phyloP scores from a whole-genome alignment of 2,113 vertebrate species.

The Brachyhypopomus occidentalis region DNA sequence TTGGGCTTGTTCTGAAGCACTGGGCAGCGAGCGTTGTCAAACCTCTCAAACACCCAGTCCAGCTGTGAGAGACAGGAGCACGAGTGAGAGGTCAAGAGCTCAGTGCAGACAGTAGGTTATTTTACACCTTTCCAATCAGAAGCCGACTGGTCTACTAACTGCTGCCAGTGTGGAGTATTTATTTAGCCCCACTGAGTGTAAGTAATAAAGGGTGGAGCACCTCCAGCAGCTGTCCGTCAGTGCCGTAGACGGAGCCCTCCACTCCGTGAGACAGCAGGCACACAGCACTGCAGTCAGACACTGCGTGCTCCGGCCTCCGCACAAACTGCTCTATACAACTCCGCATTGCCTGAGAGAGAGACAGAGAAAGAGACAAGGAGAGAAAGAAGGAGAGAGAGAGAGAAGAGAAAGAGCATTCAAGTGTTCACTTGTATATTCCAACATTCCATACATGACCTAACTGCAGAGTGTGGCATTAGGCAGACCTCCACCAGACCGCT shows the following conservation, averaged over 20 bases:
- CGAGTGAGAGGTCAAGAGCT: not conserved
- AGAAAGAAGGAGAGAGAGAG: no score
- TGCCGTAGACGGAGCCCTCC: constrained; percentile 90
- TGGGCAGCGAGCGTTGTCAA: constrained; percentile 91
- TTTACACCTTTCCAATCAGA: no score
- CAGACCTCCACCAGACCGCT: no score
- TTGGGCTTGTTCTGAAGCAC: constrained; percentile 97
- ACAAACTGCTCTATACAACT: constrained; percentile 81
- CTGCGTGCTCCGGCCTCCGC: constrained; percentile 71
- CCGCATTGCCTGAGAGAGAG: constrained; percentile 80
- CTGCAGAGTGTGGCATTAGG: no score
- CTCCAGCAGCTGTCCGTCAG: constrained; percentile 86
- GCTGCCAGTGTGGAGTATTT: no score
- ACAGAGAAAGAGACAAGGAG: not conserved
- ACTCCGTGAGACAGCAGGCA: constrained; percentile 93
- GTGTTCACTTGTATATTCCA: no score
- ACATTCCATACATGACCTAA: no score
- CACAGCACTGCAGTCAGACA: constrained; percentile 84
- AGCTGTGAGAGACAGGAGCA: constrained; percentile 74
- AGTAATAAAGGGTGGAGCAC: constrained; percentile 62
- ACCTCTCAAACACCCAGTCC: constrained; percentile 87
- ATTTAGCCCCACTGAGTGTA: no score
- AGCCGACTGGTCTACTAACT: no score
- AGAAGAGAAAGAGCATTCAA: no score
- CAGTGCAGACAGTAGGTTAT: no score